phyloP scores from a whole-genome alignment of 1,140 invertebrate genomes.

The Trachymyrmex cornetzi region DNA sequence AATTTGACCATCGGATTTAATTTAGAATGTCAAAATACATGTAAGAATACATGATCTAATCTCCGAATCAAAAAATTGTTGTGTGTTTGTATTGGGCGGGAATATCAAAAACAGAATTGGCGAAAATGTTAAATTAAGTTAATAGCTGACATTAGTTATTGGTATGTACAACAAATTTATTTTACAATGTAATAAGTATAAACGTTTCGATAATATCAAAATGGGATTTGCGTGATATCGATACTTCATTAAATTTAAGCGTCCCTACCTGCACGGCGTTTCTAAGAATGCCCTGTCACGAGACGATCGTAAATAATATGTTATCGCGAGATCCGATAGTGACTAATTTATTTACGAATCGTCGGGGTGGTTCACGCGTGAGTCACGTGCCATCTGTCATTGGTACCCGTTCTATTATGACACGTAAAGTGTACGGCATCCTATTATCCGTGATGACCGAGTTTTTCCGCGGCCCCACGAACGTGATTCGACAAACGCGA shows the following conservation, averaged over 20 bases:
- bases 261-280: background rate
- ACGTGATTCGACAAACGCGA: slow-evolving; percentile 22
- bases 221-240: background rate
- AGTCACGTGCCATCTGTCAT: slow-evolving; percentile 86
- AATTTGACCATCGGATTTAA: too few species aligned
- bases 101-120: too few species aligned
- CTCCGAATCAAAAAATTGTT: too few species aligned
- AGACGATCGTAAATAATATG: slow-evolving; percentile 82
- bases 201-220: background rate
- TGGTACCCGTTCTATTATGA: slow-evolving; percentile 80
- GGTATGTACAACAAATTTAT: too few species aligned
- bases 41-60: too few species aligned
- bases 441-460: slow-evolving; percentile 68
- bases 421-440: slow-evolving; percentile 57
- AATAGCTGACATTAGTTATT: too few species aligned
- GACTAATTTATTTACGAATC: slow-evolving; percentile 86
- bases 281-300: slow-evolving; percentile 79
- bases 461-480: slow-evolving; percentile 23
- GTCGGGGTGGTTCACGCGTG: slow-evolving; percentile 73
- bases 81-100: too few species aligned
- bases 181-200: too few species aligned
- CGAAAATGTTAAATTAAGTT: too few species aligned
- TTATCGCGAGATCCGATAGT: slow-evolving; percentile 83
- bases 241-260: slow-evolving; percentile 9
- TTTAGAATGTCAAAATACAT: too few species aligned